Conservation (phyloP, 2,113 vertebrate species). For the Vimba vimba region DNA sequence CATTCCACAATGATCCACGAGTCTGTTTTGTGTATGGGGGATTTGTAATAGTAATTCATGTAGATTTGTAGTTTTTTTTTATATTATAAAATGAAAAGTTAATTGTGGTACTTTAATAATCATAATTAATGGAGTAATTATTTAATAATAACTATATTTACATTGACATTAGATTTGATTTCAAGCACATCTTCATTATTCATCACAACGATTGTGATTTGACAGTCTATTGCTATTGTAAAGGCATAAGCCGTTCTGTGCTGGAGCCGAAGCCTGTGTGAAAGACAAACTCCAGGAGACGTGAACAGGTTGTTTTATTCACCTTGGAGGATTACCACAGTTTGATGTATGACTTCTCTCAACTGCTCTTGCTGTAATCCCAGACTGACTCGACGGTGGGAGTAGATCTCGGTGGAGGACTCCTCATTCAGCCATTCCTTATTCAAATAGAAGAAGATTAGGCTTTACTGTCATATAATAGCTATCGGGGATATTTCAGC, state of each 20-base stretch:
- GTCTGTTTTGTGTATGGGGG: too few species aligned
- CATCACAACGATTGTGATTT: not conserved
- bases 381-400: too few species aligned
- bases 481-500: too few species aligned
- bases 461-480: too few species aligned
- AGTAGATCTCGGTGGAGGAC: too few species aligned
- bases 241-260: not conserved
- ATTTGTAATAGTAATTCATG: not conserved
- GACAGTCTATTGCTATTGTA: not conserved
- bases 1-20: too few species aligned
- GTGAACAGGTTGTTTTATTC: not conserved
- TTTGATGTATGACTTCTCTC: too few species aligned
- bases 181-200: not conserved
- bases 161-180: not conserved
- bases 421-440: too few species aligned
- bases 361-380: too few species aligned
- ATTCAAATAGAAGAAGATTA: too few species aligned
- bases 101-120: not conserved
- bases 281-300: not conserved
- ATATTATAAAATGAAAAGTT: not conserved
- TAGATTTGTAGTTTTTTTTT: not conserved
- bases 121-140: not conserved
- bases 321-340: not conserved
- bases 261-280: not conserved
- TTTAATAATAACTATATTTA: not conserved